Evolutionary conservation across 1,140 invertebrate genomes (phyloP).

Genomic region (Cotesia chilonis): DNA sequence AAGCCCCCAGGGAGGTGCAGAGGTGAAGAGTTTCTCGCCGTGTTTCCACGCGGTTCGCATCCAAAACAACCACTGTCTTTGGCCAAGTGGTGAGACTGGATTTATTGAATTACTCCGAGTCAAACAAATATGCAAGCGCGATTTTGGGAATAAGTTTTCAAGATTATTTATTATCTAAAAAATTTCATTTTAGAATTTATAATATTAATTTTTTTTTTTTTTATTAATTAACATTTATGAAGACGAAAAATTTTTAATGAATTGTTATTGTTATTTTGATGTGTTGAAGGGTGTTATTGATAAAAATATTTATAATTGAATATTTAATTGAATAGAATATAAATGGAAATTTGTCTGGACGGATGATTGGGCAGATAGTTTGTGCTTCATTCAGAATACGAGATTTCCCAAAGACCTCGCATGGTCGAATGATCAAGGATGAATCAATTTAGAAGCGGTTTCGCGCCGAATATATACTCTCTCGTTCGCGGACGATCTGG

Average conservation of each 20-base stretch:
- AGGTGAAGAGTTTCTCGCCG: conserved; percentile 27
- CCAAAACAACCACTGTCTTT: conserved; percentile 39
- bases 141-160: neutral
- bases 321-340: neutral
- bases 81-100: conserved; percentile 40
- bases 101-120: conserved; percentile 43
- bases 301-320: conserved; percentile 3
- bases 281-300: neutral
- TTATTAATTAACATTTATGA: too few species aligned
- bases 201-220: too few species aligned
- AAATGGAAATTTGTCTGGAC: too few species aligned
- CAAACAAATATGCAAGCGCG: conserved; percentile 34
- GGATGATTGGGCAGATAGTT: neutral
- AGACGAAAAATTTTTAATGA: too few species aligned
- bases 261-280: too few species aligned
- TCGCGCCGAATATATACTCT: conserved; percentile 28
- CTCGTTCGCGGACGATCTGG: conserved; percentile 29
- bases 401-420: conserved; percentile 26
- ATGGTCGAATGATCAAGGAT: conserved; percentile 30
- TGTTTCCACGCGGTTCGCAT: conserved; percentile 38
- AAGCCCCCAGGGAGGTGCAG: conserved; percentile 14
- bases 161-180: too few species aligned
- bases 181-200: too few species aligned
- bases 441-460: conserved; percentile 32
- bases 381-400: conserved; percentile 22